A percentile compares a stretch with the other conserved stretches of the same genome.
These are phyloP conservation scores for Ammospiza caudacuta DNA, from an alignment of 2,113 vertebrate genomes.

Conservation along the genomic window DNA sequence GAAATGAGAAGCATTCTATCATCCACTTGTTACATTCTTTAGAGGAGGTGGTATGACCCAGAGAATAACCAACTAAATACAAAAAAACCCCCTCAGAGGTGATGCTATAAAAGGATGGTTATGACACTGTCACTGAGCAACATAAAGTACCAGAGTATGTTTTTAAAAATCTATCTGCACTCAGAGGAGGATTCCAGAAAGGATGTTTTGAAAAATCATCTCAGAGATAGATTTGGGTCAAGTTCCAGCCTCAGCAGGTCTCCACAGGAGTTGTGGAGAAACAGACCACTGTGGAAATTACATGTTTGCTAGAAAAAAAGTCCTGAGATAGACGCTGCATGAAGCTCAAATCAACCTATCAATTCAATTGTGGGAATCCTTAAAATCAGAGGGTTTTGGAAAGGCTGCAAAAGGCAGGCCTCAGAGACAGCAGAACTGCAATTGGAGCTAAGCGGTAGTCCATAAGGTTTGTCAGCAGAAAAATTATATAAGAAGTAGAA, in stretches of 20 bases:
- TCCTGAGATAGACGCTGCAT: not conserved
- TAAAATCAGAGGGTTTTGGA: not conserved
- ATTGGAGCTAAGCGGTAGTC: not conserved
- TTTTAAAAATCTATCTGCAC: not conserved
- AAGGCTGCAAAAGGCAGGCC: not conserved
- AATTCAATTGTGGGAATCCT: not conserved
- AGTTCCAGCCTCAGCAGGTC: not conserved
- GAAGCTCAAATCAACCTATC: not conserved
- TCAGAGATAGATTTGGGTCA: not conserved
- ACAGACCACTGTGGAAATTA: not conserved
- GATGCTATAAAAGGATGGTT: not conserved
- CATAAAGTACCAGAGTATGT: not conserved
- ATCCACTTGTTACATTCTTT: not conserved
- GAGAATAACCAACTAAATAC: not conserved
- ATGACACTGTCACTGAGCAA: not conserved
- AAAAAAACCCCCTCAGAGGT: not conserved
- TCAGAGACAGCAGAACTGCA: not conserved
- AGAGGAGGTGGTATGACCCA: not conserved
- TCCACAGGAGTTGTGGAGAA: not conserved
- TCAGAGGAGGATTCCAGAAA: not conserved
- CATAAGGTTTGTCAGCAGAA: not conserved
- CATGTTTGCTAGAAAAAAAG: not conserved
- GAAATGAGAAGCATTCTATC: rapidly evolving
- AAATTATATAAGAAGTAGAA: not conserved
- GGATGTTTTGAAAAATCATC: not conserved